These are phyloP conservation scores for Strigamia crassipes DNA, from an alignment of 2,888 invertebrate genomes.

Conservation along the genomic window DNA sequence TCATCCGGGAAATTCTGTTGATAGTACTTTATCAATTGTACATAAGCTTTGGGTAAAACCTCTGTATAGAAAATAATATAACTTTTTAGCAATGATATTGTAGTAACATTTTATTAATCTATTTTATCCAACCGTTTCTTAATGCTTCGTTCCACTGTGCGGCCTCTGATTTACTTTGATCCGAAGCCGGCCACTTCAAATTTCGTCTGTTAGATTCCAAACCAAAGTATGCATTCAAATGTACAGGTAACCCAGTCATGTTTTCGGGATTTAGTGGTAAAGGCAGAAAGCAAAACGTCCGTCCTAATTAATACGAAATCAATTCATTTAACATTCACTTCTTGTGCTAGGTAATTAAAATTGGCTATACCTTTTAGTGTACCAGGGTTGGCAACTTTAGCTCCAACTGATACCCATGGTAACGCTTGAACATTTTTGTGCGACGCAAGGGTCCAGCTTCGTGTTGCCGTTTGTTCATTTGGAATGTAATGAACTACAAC, in stretches of 20 bases:
- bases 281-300: background rate
- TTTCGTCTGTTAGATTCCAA: background rate
- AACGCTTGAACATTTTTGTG: background rate
- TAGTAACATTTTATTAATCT: no score
- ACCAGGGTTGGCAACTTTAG: background rate
- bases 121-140: background rate
- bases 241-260: background rate
- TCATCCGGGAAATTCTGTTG: background rate
- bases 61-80: background rate
- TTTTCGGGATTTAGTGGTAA: background rate
- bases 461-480: no score
- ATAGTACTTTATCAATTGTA: background rate
- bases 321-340: no score
- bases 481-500: no score
- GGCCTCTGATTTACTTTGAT: background rate
- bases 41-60: background rate
- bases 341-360: no score
- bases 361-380: no score
- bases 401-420: background rate
- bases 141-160: background rate
- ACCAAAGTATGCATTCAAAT: background rate
- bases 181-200: background rate
- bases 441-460: background rate
- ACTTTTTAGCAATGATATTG: no score
- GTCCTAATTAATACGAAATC: background rate